phyloP scores from a whole-genome alignment of 2,888 invertebrate species.

The Leptopterna dolabrata region DNA sequence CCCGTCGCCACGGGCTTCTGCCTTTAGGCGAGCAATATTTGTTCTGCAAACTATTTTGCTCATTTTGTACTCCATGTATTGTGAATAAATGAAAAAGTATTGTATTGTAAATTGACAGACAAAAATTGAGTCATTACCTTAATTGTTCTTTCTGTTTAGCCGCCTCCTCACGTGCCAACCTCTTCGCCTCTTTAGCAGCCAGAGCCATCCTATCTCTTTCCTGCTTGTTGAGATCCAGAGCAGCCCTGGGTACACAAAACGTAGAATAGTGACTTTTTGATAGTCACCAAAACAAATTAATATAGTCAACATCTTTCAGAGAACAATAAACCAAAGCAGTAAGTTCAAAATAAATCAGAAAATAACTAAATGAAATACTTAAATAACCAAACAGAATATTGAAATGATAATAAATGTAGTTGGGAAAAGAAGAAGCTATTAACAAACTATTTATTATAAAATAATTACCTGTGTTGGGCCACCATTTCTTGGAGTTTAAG shows the following conservation, averaged over 20 bases:
- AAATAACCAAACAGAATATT: background rate
- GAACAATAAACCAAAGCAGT: background rate
- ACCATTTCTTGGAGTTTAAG: constrained; percentile 73
- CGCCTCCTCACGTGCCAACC: constrained; percentile 77
- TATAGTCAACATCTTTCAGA: background rate
- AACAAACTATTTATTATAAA: no score
- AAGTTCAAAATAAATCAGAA: background rate
- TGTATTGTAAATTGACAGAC: no score
- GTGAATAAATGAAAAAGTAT: no score
- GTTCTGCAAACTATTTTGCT: no score
- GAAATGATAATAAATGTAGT: background rate
- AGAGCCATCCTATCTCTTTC: constrained; percentile 58
- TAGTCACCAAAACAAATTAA: constrained; percentile 35
- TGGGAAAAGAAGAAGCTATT: background rate
- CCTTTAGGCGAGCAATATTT: no score
- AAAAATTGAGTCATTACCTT: constrained; percentile 65
- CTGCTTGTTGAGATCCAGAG: constrained; percentile 58
- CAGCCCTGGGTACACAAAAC: constrained; percentile 50
- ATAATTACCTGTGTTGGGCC: constrained; percentile 57
- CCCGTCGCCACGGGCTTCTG: no score
- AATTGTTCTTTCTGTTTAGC: constrained; percentile 69
- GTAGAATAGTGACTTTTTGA: constrained; percentile 37
- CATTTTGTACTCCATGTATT: no score
- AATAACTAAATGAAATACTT: background rate
- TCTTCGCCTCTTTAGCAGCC: constrained; percentile 73